These are phyloP conservation scores for Monodelphis domestica DNA, from an alignment of 2,797 vertebrate species.

Conservation along the genomic window DNA sequence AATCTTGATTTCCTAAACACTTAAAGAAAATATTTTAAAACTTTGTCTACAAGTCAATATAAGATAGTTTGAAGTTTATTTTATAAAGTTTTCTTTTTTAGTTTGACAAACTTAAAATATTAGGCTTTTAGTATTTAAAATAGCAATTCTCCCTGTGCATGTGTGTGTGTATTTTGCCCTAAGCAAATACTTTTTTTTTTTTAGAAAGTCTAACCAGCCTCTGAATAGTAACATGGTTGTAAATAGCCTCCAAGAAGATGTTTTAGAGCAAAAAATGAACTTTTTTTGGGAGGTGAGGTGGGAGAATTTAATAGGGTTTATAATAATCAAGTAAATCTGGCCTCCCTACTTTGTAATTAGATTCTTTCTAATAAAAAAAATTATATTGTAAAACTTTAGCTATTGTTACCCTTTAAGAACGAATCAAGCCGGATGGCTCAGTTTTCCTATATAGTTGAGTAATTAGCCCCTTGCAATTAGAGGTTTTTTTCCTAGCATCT, in stretches of 20 bases:
- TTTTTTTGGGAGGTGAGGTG: neutral
- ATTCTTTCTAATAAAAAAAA: conserved; percentile 17
- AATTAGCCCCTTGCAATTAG: neutral
- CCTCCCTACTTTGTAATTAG: conserved; percentile 40
- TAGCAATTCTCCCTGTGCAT: too few relatives aligned
- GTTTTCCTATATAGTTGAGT: neutral
- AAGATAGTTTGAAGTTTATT: too few relatives aligned
- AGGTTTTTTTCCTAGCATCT: neutral
- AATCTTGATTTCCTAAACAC: neutral
- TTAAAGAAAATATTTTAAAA: too few relatives aligned
- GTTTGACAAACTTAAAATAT: too few relatives aligned
- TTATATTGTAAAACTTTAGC: neutral
- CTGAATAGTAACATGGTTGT: neutral
- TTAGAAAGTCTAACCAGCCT: neutral
- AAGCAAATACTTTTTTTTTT: neutral
- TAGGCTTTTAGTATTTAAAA: too few relatives aligned
- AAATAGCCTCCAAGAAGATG: conserved; percentile 15
- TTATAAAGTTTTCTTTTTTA: too few relatives aligned
- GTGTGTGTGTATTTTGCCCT: neutral
- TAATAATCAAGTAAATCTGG: neutral
- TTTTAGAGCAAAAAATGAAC: conserved; percentile 42
- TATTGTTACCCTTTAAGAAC: conserved; percentile 42
- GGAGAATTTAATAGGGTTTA: neutral
- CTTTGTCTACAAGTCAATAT: too few relatives aligned
- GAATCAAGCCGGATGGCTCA: neutral